These are phyloP conservation scores for Brachyptera risi DNA, from an alignment of 2,888 invertebrate genomes.

Conservation along the genomic window DNA sequence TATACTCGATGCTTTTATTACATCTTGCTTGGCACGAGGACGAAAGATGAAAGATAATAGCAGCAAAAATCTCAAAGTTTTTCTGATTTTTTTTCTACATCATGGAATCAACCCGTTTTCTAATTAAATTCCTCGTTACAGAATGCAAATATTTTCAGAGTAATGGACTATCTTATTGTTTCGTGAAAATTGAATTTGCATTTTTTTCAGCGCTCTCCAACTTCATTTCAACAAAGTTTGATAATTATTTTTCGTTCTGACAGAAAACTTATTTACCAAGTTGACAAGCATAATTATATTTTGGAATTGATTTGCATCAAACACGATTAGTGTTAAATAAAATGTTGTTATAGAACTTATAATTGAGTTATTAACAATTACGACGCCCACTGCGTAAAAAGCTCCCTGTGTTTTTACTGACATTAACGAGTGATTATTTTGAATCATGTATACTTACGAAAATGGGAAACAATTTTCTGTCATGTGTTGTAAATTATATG, in stretches of 20 bases:
- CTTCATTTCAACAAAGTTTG: constrained; percentile 17
- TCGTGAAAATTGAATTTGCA: constrained; percentile 16
- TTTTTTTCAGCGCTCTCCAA: constrained; percentile 5
- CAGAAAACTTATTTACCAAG: constrained; percentile 2
- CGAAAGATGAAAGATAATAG: background rate
- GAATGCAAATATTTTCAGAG: constrained; percentile 18
- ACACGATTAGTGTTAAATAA: background rate
- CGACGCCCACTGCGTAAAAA: too few relatives aligned
- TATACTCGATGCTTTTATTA: background rate
- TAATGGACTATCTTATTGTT: constrained; percentile 20
- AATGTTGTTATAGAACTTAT: background rate
- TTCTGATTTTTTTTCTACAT: background rate
- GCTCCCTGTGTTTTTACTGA: too few relatives aligned
- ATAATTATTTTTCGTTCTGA: constrained; percentile 7
- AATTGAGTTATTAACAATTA: too few relatives aligned
- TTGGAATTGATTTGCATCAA: constrained; percentile 3
- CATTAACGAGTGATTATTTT: too few relatives aligned
- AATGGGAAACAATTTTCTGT: too few relatives aligned
- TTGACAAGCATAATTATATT: background rate
- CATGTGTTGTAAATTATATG: too few relatives aligned
- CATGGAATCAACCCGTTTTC: background rate
- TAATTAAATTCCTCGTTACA: constrained; percentile 19
- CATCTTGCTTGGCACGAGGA: background rate
- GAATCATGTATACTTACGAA: too few relatives aligned
- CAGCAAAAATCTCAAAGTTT: too few relatives aligned